phyloP scores from a whole-genome alignment of 2,113 vertebrate genomes.

The Anseranas semipalmata region DNA sequence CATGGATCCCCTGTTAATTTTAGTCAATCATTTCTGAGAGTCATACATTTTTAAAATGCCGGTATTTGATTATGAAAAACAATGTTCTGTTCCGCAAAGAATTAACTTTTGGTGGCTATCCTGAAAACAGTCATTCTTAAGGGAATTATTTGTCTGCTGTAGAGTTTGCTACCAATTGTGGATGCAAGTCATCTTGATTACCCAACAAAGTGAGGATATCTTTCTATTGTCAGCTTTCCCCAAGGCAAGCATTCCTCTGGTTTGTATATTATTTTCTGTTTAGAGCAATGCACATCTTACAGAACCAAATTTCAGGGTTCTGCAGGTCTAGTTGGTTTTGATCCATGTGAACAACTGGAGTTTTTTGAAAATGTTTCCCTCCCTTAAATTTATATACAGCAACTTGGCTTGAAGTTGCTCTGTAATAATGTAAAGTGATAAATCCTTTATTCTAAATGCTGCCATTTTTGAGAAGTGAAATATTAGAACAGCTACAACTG shows the following conservation, averaged over 20 bases:
- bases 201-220: background rate
- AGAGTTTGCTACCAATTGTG: background rate
- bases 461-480: background rate
- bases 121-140: background rate
- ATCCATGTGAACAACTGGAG: background rate
- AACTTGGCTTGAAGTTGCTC: background rate
- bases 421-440: background rate
- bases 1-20: background rate
- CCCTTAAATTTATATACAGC: background rate
- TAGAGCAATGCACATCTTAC: background rate
- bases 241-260: background rate
- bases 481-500: background rate
- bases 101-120: background rate
- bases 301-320: background rate
- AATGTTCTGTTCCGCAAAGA: background rate
- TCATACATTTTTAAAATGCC: background rate
- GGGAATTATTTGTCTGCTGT: background rate
- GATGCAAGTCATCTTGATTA: background rate
- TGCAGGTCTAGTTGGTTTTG: background rate
- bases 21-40: background rate
- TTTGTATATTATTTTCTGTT: background rate
- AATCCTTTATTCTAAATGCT: background rate
- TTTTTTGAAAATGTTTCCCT: background rate
- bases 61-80: background rate
- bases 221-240: background rate